Evolutionary conservation across 2,113 vertebrate species (phyloP), one percentile per base, ranked within the genome.

Genomic region (Nothobranchius kuhntae): DNA sequence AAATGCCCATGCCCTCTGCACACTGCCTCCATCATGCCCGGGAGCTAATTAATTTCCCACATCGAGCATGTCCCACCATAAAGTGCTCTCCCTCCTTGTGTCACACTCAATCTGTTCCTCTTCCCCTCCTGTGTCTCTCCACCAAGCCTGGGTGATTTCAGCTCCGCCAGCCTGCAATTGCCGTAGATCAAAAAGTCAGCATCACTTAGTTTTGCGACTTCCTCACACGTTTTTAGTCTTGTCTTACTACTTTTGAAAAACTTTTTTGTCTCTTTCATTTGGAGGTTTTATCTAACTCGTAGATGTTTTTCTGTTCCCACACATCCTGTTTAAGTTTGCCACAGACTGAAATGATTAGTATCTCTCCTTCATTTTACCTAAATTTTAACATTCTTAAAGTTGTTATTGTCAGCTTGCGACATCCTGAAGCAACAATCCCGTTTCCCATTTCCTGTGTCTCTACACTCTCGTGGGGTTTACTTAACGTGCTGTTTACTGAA

Each of bases 41-140:
- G 60, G 61, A 73, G 73, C 68, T 88, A 88, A 88, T 89, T 86
- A 79, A 84, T 90, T 84, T 87, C 80, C 87, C 73, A 83, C 78
- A 79, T 88, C 60, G 71, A 89, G 77, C 78, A 71, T 88, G 84
- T 89, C 80, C 87, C 80, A 61, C 83, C 80, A 84, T 80, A 83
- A 89, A 85, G 75, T 84, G 69, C 67, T 77, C 73, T 62, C 73
- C 83, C 81, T 83, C 75, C 77, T 66, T 51, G 83, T 83, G 84
- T 83, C 81, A 13, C 80, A 68, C 71, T 86, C 82, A 87, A 80
- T 90, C 86, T 87, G 76, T 77, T 80, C 77, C 75, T 67, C 71
- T 55, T 68, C 52, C 82, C 68, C 76, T 55, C 58, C 44, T 46
- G 77, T 80, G 74, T 80, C 72, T 85, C 57, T 80, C 55, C 30